Conservation (phyloP, 2,113 vertebrate genomes). For the Passer domesticus region DNA sequence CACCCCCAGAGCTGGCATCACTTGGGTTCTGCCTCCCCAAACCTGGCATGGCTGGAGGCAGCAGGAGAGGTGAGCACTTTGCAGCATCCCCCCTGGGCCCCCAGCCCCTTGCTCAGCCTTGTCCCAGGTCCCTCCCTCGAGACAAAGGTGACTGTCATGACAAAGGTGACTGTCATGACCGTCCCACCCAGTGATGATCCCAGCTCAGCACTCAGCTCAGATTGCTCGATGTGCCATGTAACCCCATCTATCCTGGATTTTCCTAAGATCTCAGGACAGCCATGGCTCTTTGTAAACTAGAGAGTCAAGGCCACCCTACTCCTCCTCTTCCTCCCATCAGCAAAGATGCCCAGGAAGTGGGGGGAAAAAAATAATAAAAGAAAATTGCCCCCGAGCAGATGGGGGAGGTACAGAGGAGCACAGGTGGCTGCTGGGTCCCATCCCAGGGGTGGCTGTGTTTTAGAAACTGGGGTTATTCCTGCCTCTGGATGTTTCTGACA, state of each 20-base stretch:
- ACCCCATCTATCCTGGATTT: background rate
- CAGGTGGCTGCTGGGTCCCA: background rate
- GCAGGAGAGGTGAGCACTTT: background rate
- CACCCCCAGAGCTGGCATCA: background rate
- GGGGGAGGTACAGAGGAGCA: background rate
- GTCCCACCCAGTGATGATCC: background rate
- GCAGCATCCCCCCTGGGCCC: background rate
- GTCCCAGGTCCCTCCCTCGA: background rate
- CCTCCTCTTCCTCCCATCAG: background rate
- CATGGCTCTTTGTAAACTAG: slow-evolving; percentile 38
- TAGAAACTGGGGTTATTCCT: background rate
- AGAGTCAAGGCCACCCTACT: slow-evolving; percentile 13
- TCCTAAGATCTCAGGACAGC: background rate
- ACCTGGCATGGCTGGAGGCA: background rate
- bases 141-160: background rate
- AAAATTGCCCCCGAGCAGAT: background rate
- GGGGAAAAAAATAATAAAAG: background rate
- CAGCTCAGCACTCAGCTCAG: background rate
- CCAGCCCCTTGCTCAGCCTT: background rate
- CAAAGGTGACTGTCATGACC: background rate
- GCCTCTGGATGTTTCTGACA: background rate
- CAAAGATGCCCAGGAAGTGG: background rate
- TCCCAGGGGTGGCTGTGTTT: background rate
- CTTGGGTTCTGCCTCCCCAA: background rate
- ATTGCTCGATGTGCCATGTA: background rate